Percentiles rank a stretch among this genome's conserved stretches.
These are phyloP conservation scores for Eleginops maclovinus DNA, from an alignment of 2,113 vertebrate species.

Conservation along the genomic window DNA sequence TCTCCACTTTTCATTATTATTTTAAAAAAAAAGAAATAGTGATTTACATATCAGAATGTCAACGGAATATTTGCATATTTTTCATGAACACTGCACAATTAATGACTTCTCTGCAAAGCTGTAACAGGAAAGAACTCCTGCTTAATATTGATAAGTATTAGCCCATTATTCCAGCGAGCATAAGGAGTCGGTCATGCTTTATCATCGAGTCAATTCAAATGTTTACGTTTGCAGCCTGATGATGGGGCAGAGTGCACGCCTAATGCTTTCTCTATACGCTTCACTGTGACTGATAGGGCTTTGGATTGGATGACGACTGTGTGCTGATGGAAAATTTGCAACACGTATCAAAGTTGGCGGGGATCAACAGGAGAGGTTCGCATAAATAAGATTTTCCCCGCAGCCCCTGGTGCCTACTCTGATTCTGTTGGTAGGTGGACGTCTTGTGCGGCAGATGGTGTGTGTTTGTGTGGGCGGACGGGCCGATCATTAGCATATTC, in stretches of 20 bases:
- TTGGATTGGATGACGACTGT: constrained; percentile 36
- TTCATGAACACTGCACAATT: constrained; percentile 58
- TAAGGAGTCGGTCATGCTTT: constrained; percentile 27
- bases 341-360: constrained; percentile 53
- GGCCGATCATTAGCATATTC: constrained; percentile 55
- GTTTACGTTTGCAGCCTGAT: constrained; percentile 32
- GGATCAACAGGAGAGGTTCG: constrained; percentile 55
- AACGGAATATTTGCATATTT: constrained; percentile 60
- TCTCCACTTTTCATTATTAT: constrained; percentile 48
- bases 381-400: constrained; percentile 40
- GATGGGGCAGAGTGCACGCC: constrained; percentile 2
- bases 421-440: constrained; percentile 53
- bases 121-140: constrained; percentile 44
- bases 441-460: constrained; percentile 18
- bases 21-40: constrained; percentile 7
- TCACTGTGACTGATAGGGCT: constrained; percentile 32
- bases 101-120: constrained; percentile 53
- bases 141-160: constrained; percentile 63
- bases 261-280: constrained; percentile 29
- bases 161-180: constrained; percentile 37
- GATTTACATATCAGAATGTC: constrained; percentile 70
- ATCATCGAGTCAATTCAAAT: constrained; percentile 51
- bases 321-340: constrained; percentile 47
- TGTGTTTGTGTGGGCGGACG: constrained; percentile 16
- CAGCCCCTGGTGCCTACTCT: not conserved